Percentiles rank a stretch among this genome's conserved stretches.
phyloP scores from a whole-genome alignment of 2,888 invertebrate species.

The Gibbula magus region DNA sequence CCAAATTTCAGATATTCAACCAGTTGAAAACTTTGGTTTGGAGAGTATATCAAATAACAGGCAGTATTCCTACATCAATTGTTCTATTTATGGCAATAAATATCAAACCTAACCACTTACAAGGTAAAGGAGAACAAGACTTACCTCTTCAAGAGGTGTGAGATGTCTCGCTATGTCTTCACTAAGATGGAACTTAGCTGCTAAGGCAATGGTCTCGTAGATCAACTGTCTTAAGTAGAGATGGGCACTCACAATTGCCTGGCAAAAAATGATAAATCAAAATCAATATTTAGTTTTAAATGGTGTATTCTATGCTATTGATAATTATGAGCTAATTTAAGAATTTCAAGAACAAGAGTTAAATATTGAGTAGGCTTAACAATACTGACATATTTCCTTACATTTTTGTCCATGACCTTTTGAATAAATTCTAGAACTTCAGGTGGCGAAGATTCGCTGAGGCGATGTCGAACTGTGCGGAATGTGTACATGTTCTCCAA shows the following conservation, averaged over 20 bases:
- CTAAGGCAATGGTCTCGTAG: slow-evolving; percentile 60
- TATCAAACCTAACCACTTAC: no score
- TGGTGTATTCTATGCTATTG: background rate
- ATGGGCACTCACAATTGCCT: slow-evolving; percentile 67
- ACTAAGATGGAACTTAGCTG: slow-evolving; percentile 51
- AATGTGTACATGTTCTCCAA: slow-evolving; percentile 58
- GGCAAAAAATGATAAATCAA: slow-evolving; percentile 10
- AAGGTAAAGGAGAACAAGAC: background rate
- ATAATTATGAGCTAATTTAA: background rate
- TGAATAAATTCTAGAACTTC: slow-evolving; percentile 65
- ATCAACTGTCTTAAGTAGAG: slow-evolving; percentile 63
- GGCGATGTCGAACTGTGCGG: slow-evolving; percentile 49
- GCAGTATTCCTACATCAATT: no score
- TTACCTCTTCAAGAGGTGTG: slow-evolving; percentile 57
- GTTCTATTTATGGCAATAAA: no score
- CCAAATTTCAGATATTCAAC: no score
- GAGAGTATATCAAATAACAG: no score
- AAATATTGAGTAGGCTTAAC: no score
- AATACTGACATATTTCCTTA: slow-evolving; percentile 37
- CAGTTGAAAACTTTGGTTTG: no score
- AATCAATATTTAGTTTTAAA: background rate
- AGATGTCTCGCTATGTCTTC: slow-evolving; percentile 49
- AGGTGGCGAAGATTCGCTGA: slow-evolving; percentile 58
- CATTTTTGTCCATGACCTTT: slow-evolving; percentile 65
- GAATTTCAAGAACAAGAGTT: no score